Conservation (phyloP, 2,888 invertebrate species). For the Phortica magna region DNA sequence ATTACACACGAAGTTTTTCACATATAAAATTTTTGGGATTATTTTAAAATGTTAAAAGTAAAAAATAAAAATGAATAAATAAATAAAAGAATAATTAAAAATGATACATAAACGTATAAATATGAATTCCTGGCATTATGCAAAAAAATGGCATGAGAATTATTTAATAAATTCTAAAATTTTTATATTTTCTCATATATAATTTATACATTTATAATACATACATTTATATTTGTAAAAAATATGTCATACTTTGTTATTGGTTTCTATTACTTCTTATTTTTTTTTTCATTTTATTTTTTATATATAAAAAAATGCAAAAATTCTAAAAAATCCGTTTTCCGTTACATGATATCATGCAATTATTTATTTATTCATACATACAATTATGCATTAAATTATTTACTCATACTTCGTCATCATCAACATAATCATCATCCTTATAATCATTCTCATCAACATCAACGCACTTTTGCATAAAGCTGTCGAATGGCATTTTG, state of each 20-base stretch:
- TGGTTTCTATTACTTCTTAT: background rate
- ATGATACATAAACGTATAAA: too few species aligned
- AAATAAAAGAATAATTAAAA: too few species aligned
- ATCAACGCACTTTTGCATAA: conserved; percentile 18
- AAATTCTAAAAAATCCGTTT: conserved; percentile 30
- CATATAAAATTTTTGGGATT: background rate
- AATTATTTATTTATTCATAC: conserved; percentile 8
- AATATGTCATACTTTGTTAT: background rate
- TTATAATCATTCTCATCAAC: background rate
- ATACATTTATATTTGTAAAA: conserved; percentile 7
- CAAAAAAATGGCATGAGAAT: too few species aligned
- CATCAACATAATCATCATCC: background rate
- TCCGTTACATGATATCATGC: conserved; percentile 3
- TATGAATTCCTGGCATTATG: too few species aligned
- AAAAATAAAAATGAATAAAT: too few species aligned
- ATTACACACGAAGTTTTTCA: background rate
- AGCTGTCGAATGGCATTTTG: conserved; percentile 30
- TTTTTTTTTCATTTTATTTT: conserved; percentile 9
- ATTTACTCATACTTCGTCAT: background rate
- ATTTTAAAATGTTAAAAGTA: too few species aligned
- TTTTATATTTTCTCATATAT: background rate
- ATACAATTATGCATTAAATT: conserved; percentile 14
- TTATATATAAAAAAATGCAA: conserved; percentile 28
- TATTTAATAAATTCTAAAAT: too few species aligned
- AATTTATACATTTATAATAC: conserved; percentile 7